phyloP scores from a whole-genome alignment of 2,888 invertebrate species.

The Microplitis manilae region DNA sequence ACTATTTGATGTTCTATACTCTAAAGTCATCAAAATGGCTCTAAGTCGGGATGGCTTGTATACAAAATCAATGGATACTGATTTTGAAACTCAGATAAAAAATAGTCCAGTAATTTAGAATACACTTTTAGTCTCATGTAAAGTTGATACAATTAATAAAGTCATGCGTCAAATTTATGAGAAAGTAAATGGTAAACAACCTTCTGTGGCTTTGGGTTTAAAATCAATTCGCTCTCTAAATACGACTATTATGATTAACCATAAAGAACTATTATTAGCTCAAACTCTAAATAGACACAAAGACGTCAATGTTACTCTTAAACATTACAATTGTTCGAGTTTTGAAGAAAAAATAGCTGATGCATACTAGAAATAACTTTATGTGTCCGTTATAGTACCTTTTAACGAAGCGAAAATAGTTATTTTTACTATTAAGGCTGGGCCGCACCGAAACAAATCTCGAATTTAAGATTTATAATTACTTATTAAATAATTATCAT shows the following conservation, averaged over 20 bases:
- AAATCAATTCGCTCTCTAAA: constrained; percentile 4
- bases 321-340: background rate
- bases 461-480: too few species aligned
- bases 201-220: background rate
- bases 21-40: background rate
- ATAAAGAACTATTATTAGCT: constrained; percentile 6
- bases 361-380: background rate
- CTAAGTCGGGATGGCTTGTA: background rate
- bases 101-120: background rate
- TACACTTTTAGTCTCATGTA: background rate
- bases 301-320: constrained; percentile 4
- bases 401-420: too few species aligned
- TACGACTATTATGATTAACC: background rate
- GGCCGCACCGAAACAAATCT: too few species aligned
- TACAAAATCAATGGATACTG: background rate
- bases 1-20: background rate
- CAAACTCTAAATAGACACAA: constrained; percentile 5
- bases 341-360: background rate
- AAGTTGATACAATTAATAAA: constrained; percentile 4
- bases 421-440: too few species aligned
- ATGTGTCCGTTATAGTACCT: too few species aligned
- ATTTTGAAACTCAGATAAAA: background rate
- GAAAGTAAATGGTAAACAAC: background rate
- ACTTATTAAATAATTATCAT: too few species aligned
- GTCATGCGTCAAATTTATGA: background rate